These are phyloP conservation scores for Myoxocephalus aenaeus DNA, from an alignment of 2,797 vertebrate genomes.

Conservation along the genomic window DNA sequence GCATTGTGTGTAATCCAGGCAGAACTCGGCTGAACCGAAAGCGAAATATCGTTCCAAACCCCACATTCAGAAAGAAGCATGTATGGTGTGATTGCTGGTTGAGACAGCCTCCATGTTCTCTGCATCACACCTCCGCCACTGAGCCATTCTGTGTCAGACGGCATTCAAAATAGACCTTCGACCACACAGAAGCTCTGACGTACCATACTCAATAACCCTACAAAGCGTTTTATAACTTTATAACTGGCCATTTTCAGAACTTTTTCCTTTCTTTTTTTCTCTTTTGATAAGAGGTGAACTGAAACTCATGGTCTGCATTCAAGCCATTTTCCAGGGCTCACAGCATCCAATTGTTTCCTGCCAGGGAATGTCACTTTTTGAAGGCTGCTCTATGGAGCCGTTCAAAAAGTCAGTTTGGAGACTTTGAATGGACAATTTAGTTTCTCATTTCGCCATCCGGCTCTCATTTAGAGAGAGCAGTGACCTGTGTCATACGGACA, in stretches of 20 bases:
- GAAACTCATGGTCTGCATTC: slow-evolving; percentile 28
- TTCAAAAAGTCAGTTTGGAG: slow-evolving; percentile 61
- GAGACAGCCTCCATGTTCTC: slow-evolving; percentile 21
- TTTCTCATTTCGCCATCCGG: slow-evolving; percentile 65
- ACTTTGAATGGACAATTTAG: slow-evolving; percentile 78
- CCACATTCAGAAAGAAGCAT: slow-evolving; percentile 29
- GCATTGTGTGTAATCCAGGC: slow-evolving; percentile 71
- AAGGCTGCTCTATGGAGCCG: slow-evolving; percentile 52
- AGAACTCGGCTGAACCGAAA: slow-evolving; percentile 55
- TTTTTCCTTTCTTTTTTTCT: background rate
- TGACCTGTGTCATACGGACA: slow-evolving; percentile 76
- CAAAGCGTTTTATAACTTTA: slow-evolving; percentile 35
- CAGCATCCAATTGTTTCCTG: slow-evolving; percentile 63
- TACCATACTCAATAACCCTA: background rate
- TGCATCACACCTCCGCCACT: slow-evolving; percentile 22
- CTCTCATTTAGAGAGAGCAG: slow-evolving; percentile 64
- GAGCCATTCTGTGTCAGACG: slow-evolving; percentile 12
- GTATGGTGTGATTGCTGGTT: slow-evolving; percentile 9
- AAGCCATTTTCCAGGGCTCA: slow-evolving; percentile 52
- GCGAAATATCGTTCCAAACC: slow-evolving; percentile 25
- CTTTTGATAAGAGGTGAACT: slow-evolving; percentile 36
- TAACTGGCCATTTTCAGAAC: slow-evolving; percentile 36
- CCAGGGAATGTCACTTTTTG: slow-evolving; percentile 51
- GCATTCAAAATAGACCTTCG: slow-evolving; percentile 20
- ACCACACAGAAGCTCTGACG: slow-evolving; percentile 6